Base-by-base conservation (phyloP, 2,113 vertebrate species). In the Notothenia coriiceps region DNA sequence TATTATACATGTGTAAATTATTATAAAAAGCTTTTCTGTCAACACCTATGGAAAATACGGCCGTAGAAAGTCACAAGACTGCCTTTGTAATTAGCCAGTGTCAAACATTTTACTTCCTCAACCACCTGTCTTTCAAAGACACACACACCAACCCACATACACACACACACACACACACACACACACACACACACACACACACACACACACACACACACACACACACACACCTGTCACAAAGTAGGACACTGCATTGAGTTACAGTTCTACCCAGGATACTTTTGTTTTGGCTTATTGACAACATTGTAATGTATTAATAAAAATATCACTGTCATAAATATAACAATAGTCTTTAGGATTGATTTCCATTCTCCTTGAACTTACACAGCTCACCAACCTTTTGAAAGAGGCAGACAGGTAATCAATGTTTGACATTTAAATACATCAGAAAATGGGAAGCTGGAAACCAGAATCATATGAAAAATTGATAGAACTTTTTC, bases 61-160 rank as follows among this genome's bases (percentile, higher is more conserved):
- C 80, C 2, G 8, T 51, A 40, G 54, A 33, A 87, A 85, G 84
- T 87, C 81, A 88, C 82, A 89, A 74, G 85, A 85, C 85, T 83
- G 60, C 76, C 65, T 78, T 86, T 76, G 80, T 69, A 80, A 87
- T 90, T 88, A 82, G 64, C 70, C 69, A 18, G 80, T 70, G 88
- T 89, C 84, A 92, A 90, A 90, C 92, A 91, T 87, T 92, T 92
- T 84, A 84, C 79, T 87, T 88, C 69, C 60, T 74, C 78, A 82
- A 29, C 81, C 87, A 88, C 86, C 88, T 89, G 83, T 87, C 77
- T 69, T 71, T 68, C 20, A 61, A 61, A 33, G 55, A 29, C 35
- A 63, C 57, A 13, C 35, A 40, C 35, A 35, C 35, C 4, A 1
- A 35, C 35, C 1, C 5, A 7, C 35, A 40, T 6, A 40, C 35